These are phyloP conservation scores for Dendroctonus ponderosae DNA, from an alignment of 1,140 invertebrate genomes.

Conservation along the genomic window DNA sequence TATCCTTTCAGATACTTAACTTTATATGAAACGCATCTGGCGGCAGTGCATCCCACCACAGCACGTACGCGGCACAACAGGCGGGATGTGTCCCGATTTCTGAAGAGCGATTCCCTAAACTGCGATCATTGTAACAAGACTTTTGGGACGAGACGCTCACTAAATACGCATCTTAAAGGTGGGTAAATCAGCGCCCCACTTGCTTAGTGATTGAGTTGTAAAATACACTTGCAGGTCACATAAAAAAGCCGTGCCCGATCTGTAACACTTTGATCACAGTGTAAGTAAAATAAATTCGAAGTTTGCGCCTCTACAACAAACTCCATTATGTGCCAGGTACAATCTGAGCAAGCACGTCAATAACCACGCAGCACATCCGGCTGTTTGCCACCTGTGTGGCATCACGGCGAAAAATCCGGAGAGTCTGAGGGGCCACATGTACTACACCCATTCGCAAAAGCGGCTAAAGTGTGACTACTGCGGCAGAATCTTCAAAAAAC, in stretches of 20 bases:
- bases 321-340: slow-evolving; percentile 24
- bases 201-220: background rate
- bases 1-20: slow-evolving; percentile 12
- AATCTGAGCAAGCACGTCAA: slow-evolving; percentile 37
- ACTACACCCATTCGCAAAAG: slow-evolving; percentile 36
- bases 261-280: slow-evolving; percentile 22
- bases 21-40: slow-evolving; percentile 27
- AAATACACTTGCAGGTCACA: slow-evolving; percentile 28
- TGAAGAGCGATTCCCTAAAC: slow-evolving; percentile 10
- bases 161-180: slow-evolving; percentile 26
- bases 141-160: background rate
- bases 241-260: slow-evolving; percentile 17
- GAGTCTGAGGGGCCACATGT: slow-evolving; percentile 41
- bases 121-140: slow-evolving; percentile 27
- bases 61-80: slow-evolving; percentile 1
- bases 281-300: slow-evolving; percentile 15
- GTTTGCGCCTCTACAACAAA: slow-evolving; percentile 7
- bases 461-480: slow-evolving; percentile 36
- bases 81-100: background rate
- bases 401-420: slow-evolving; percentile 38
- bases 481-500: slow-evolving; percentile 31
- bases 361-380: slow-evolving; percentile 29
- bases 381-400: slow-evolving; percentile 41
- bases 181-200: background rate
- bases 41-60: slow-evolving; percentile 8